Base-by-base conservation (phyloP, 2,888 invertebrate genomes). In the Venusia cambrica region DNA sequence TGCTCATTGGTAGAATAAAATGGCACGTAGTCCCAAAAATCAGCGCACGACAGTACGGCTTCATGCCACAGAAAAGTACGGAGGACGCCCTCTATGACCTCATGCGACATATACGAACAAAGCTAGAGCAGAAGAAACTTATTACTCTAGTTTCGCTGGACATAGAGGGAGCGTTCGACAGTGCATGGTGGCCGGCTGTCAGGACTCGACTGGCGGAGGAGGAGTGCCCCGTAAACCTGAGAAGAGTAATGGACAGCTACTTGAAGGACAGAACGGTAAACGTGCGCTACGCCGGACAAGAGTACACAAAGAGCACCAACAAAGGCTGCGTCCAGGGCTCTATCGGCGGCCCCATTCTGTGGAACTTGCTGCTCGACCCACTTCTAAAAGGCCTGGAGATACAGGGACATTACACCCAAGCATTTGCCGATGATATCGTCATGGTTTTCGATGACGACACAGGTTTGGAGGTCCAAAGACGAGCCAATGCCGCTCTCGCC, bases 401-500 rank as follows among this genome's bases (percentile, higher is more conserved):
- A 3, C 7, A 15, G 0, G 21, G 14, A 5, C 14, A 19, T 1
- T 26, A 33, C 5, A n/a, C n/a, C 8, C 32, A 32, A 6, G 32
- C 32, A 0, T 32, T 32, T 14, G 28, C 28, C 2, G 28, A 40
- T 28, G 27, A 40, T 31, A 19, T 35, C 10, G 30, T 37, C 26
- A 36, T 42, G 7, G 46, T 27, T 29, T 37, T 35, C 28, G 15
- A 21, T 12, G 34, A 21, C 1, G 34, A 20, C 2, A 26, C 26
- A 1, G 20, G 10, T 5, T 16, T 7, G 1, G 18, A 31, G 3
- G 30, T 21, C 1, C 15, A 31, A 5, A 5, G 3, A 22, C 21
- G 10, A 13, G 21, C 16, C 3, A 21, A 29, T 20, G 28, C 8
- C 14, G 5, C 28, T 3, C 14, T 29, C 11, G 28, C 12, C 2